Evolutionary conservation across 2,888 invertebrate species (phyloP), one percentile per base, ranked within the genome.

Genomic region (Drosophila neotestacea): DNA sequence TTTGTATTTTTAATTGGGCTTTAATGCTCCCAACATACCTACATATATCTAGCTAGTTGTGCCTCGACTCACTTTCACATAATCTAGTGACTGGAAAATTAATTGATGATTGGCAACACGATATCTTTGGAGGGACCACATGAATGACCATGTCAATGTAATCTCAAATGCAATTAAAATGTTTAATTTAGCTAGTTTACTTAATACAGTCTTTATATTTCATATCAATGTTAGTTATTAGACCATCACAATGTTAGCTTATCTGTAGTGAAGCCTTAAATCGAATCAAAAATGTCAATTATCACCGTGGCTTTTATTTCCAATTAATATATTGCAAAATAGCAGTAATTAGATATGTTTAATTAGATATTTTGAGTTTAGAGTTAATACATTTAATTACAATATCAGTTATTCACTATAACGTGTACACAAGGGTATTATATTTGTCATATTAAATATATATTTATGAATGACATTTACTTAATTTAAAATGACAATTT

Each of bases 251-350:
- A 36, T 36, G 3, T 36, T 36, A 6, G 11, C 11, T 6, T 7
- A 22, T 22, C 0, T 27, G n/a, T 28, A 52, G 5, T 28, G 13
- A 5, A 13, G 51, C 28, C 10, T 28, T 6, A 30, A 52, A 52
- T 41, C 41, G 11, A 54, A 54, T 54, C 30, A 16, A 28, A 54
- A 39, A 54, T 22, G 11, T 41, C 39, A 54, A 54, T 54, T 54
- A 54, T 54, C 6, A 4, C 0, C 27, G 28, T 3, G 13, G 10
- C 28, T 9, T 9, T 38, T 28, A 39, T 13, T 52, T 28, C 9
- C 13, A n/a, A 52, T 28, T 51, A 28, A 28, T 28, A 52, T 27
- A n/a, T 28, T 28, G 27, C 38, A 6, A 38, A 38, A 51, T 10
- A 10, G 16, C 1, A 9, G 30, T 54, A 41, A 30, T 54, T 41